Conservation (phyloP, 2,113 vertebrate species). For the Eptesicus fuscus region DNA sequence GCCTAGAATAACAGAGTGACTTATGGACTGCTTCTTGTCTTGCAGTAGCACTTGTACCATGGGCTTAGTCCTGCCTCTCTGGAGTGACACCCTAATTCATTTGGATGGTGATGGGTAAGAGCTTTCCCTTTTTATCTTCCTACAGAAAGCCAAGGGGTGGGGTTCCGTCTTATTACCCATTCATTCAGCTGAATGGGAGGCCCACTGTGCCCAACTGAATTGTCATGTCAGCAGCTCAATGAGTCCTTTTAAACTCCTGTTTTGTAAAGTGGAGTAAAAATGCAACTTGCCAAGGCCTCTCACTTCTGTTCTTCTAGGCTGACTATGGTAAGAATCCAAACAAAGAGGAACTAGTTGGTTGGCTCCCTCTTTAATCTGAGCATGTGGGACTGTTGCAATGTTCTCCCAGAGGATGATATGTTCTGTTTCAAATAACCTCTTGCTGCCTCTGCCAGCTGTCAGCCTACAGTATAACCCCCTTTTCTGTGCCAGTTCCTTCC, state of each 20-base stretch:
- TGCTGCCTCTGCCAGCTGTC: conserved; percentile 73
- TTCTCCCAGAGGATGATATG: conserved; percentile 56
- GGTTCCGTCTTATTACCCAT: conserved; percentile 40
- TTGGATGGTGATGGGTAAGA: conserved; percentile 98
- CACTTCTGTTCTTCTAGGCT: conserved; percentile 42
- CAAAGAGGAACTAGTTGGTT: conserved; percentile 45
- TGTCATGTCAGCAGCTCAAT: conserved; percentile 48
- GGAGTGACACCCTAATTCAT: conserved; percentile 98
- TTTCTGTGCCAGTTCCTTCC: conserved; percentile 71
- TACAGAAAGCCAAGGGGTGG: neutral
- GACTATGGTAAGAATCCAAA: conserved; percentile 42
- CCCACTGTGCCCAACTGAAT: conserved; percentile 23
- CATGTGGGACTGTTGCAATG: conserved; percentile 47
- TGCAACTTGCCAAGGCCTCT: conserved; percentile 45
- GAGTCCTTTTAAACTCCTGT: conserved; percentile 57
- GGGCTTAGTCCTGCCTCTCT: conserved; percentile 96
- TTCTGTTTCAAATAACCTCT: conserved; percentile 64
- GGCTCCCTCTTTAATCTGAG: conserved; percentile 54
- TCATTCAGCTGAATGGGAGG: conserved; percentile 51
- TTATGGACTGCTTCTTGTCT: conserved; percentile 62
- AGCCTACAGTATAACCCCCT: conserved; percentile 73
- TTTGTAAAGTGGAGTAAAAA: conserved; percentile 59
- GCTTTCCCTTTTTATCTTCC: conserved; percentile 30
- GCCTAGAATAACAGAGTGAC: conserved; percentile 50
- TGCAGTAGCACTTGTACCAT: conserved; percentile 90